Percentiles rank a stretch among this genome's conserved stretches.
Evolutionary conservation across 2,888 invertebrate genomes (phyloP).

Genomic region (Trachelus troglodyta): DNA sequence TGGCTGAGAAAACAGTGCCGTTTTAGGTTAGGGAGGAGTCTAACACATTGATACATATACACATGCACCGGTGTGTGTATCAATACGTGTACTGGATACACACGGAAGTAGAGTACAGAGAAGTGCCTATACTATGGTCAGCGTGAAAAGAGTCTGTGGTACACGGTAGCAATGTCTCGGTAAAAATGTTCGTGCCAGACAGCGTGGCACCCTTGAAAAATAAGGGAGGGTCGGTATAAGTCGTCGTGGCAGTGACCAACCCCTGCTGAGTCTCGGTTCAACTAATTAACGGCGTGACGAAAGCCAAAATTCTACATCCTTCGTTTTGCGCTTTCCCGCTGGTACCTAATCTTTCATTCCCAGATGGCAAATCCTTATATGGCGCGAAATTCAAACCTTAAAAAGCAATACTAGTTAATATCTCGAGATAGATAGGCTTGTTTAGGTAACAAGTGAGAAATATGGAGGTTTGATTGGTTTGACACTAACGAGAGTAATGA

Average conservation of each 20-base stretch:
- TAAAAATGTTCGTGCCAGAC: constrained; percentile 36
- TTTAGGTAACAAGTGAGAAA: not conserved
- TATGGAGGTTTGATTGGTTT: not conserved
- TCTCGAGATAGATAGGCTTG: not conserved
- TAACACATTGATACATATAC: not conserved
- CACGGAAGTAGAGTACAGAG: not conserved
- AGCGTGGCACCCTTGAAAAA: constrained; percentile 43
- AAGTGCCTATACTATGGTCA: not conserved
- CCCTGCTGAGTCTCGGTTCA: constrained; percentile 28
- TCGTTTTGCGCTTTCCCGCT: constrained; percentile 16
- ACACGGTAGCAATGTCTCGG: not conserved
- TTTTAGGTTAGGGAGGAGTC: not conserved
- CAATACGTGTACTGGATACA: not conserved
- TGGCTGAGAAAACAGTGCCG: constrained; percentile 60
- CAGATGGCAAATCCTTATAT: constrained; percentile 29
- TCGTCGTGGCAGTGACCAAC: constrained; percentile 23
- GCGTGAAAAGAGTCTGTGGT: not conserved
- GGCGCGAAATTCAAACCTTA: not conserved
- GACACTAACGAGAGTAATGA: not conserved
- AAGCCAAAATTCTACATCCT: constrained; percentile 51
- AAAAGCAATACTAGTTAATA: not conserved
- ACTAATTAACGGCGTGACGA: constrained; percentile 60
- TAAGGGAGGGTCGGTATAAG: not conserved
- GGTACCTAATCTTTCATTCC: not conserved
- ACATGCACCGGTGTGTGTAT: not conserved